A percentile compares a stretch with the other conserved stretches of the same genome.
Conservation (phyloP, 2,888 invertebrate species). For the Xestia ashworthii region DNA sequence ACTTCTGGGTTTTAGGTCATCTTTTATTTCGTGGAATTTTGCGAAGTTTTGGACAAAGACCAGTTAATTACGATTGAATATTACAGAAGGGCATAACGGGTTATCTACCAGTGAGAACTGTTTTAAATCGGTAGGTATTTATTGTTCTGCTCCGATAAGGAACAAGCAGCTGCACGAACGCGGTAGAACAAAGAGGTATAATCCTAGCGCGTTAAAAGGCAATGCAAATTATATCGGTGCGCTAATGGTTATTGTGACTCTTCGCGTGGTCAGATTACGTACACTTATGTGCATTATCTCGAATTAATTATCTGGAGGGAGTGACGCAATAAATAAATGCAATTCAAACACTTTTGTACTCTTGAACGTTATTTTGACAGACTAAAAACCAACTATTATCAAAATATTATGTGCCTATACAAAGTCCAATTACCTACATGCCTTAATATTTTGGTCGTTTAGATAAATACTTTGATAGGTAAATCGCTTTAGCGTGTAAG, state of each 20-base stretch:
- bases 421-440: conserved; percentile 34
- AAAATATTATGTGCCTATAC: conserved; percentile 31
- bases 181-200: conserved; percentile 86
- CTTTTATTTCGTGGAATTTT: conserved; percentile 55
- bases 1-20: conserved; percentile 35
- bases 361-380: conserved; percentile 16
- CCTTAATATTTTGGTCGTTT: conserved; percentile 37
- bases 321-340: conserved; percentile 74
- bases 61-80: conserved; percentile 51
- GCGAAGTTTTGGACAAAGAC: conserved; percentile 60
- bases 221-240: conserved; percentile 77
- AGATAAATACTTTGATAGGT: conserved; percentile 50
- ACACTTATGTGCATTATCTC: conserved; percentile 82
- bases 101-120: conserved; percentile 83
- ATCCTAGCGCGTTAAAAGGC: conserved; percentile 80
- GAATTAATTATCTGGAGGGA: conserved; percentile 78
- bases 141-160: conserved; percentile 85
- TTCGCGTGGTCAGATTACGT: conserved; percentile 76
- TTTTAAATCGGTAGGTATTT: conserved; percentile 85
- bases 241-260: conserved; percentile 73
- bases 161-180: conserved; percentile 84
- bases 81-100: conserved; percentile 73
- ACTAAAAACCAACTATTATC: conserved; percentile 1
- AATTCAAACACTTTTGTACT: conserved; percentile 17
- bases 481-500: conserved; percentile 48